These are phyloP conservation scores for Sibirionetta formosa DNA, from an alignment of 2,797 vertebrate genomes.

Conservation along the genomic window DNA sequence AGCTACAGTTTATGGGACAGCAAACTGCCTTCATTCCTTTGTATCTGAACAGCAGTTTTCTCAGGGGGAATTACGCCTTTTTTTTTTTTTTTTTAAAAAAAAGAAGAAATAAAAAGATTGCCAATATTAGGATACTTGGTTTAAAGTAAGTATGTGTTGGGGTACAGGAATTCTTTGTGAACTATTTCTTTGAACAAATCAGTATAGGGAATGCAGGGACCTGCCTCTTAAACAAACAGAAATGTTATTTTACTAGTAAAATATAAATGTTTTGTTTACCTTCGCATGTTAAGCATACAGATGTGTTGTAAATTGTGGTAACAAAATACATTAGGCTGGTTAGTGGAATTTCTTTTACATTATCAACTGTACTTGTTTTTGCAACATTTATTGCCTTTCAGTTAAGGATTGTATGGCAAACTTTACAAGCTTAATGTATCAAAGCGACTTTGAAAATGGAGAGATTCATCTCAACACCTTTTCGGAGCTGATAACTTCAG, in stretches of 20 bases:
- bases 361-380: background rate
- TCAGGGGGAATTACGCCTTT: background rate
- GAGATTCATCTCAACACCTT: background rate
- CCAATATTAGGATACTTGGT: background rate
- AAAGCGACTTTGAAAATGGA: background rate
- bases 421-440: background rate
- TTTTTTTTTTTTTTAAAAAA: too few species aligned
- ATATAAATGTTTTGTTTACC: background rate
- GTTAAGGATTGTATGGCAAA: accelerated
- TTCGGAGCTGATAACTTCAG: background rate
- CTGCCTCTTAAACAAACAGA: background rate
- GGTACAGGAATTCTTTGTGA: background rate
- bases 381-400: background rate
- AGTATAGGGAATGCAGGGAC: background rate
- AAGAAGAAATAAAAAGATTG: background rate
- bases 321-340: background rate
- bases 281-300: background rate
- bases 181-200: background rate
- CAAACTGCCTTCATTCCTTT: background rate
- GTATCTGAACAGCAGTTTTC: background rate
- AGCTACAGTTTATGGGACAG: background rate
- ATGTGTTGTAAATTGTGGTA: background rate
- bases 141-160: background rate
- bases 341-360: background rate
- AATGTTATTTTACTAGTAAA: background rate